Evolutionary conservation across 2,888 invertebrate species (phyloP).

Genomic region (Cyclophora albipunctata): DNA sequence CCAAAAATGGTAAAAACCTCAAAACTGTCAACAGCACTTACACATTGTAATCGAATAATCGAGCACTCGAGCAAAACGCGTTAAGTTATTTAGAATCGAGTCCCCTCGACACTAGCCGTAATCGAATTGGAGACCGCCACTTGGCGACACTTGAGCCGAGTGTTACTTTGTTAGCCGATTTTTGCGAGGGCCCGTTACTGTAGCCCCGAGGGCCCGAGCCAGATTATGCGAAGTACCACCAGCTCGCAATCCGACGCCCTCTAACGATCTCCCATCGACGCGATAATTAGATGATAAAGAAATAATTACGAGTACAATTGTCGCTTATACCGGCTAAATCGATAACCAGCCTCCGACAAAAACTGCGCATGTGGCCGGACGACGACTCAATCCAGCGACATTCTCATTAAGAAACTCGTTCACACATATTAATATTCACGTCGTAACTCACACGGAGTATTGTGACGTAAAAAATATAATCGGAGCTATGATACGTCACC

Average conservation of each 20-base stretch:
- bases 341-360: conserved; percentile 7
- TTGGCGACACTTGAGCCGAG: conserved; percentile 60
- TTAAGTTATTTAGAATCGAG: conserved; percentile 62
- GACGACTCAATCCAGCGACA: conserved; percentile 21
- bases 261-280: neutral
- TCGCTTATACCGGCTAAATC: conserved; percentile 1
- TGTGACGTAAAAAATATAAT: conserved; percentile 27
- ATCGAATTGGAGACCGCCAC: conserved; percentile 70
- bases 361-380: conserved; percentile 16
- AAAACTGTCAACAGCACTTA: conserved; percentile 48
- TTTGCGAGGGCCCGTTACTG: conserved; percentile 39
- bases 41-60: conserved; percentile 70
- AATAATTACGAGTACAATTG: neutral
- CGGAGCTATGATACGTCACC: conserved; percentile 28
- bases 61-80: conserved; percentile 61
- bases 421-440: conserved; percentile 33
- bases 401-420: conserved; percentile 25
- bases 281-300: neutral
- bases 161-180: conserved; percentile 71
- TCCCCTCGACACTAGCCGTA: conserved; percentile 59
- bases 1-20: conserved; percentile 36
- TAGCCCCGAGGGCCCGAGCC: conserved; percentile 29
- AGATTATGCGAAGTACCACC: conserved; percentile 54
- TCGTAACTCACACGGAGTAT: conserved; percentile 31
- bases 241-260: conserved; percentile 6